Evolutionary conservation across 2,797 vertebrate genomes (phyloP).

Genomic region (Amphiprion clarkii): DNA sequence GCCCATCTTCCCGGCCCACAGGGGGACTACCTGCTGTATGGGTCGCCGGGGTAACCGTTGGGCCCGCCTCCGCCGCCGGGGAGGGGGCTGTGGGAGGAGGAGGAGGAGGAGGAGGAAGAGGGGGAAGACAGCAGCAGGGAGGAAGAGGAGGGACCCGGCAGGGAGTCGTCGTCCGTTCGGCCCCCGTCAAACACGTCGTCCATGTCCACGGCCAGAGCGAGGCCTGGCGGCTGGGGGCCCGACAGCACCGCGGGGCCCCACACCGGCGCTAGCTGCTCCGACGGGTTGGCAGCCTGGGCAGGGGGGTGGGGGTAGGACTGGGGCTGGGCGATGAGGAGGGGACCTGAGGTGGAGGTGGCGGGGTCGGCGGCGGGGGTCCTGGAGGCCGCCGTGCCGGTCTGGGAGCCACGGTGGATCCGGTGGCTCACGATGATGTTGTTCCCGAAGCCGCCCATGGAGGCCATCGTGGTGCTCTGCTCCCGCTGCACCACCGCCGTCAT

Average conservation of each 20-base stretch:
- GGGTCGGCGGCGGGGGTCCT: conserved; percentile 16
- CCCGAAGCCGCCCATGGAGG: conserved; percentile 98
- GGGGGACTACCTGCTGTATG: conserved; percentile 84
- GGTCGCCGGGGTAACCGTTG: conserved; percentile 76
- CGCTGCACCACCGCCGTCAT: conserved; percentile 99
- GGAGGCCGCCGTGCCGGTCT: conserved; percentile 89
- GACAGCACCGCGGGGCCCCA: conserved; percentile 50
- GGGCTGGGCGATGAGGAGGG: conserved; percentile 18
- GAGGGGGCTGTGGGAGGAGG: conserved; percentile 65
- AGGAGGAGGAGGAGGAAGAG: conserved; percentile 63
- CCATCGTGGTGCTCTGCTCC: conserved; percentile 99
- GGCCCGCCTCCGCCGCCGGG: conserved; percentile 26
- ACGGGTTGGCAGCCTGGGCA: conserved; percentile 15
- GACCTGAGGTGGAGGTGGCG: conserved; percentile 76
- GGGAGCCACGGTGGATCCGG: conserved; percentile 97
- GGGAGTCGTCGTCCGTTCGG: conserved; percentile 58
- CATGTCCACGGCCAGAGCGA: conserved; percentile 53
- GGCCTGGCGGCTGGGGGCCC: conserved; percentile 23
- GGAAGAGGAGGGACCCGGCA: conserved; percentile 69
- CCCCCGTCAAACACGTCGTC: conserved; percentile 75
- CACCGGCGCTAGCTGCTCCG: conserved; percentile 37
- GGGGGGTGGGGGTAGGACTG: conserved; percentile 12
- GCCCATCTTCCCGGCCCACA: conserved; percentile 12
- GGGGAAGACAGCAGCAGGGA: conserved; percentile 62
- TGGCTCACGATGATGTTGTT: conserved; percentile 99